Evolutionary conservation across 2,113 vertebrate genomes (phyloP).

Genomic region (Noctilio leporinus): DNA sequence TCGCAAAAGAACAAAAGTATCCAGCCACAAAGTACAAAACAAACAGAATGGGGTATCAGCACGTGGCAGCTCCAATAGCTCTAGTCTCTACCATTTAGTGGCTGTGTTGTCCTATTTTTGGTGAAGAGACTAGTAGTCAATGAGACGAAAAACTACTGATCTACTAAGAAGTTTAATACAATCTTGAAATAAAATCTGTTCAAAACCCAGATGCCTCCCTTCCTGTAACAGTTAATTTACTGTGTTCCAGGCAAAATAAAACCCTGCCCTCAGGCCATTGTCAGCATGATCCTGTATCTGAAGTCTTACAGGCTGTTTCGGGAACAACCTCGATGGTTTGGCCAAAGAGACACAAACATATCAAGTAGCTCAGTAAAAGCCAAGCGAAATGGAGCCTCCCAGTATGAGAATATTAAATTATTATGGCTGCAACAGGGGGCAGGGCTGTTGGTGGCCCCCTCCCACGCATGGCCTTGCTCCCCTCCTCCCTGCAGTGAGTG

Average conservation of each 20-base stretch:
- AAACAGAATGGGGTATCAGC: not conserved
- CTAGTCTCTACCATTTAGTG: not conserved
- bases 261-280: slow-evolving; percentile 76
- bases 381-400: slow-evolving; percentile 63
- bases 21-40: slow-evolving; percentile 20
- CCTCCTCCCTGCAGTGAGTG: slow-evolving; percentile 68
- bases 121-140: slow-evolving; percentile 40
- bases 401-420: slow-evolving; percentile 77
- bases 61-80: slow-evolving; percentile 27
- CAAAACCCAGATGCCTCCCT: slow-evolving; percentile 58
- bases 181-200: slow-evolving; percentile 70
- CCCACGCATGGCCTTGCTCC: slow-evolving; percentile 54
- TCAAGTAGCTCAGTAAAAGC: not conserved
- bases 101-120: slow-evolving; percentile 19
- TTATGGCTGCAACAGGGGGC: slow-evolving; percentile 70
- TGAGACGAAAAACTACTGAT: slow-evolving; percentile 54
- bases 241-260: slow-evolving; percentile 70
- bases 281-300: slow-evolving; percentile 77
- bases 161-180: slow-evolving; percentile 59
- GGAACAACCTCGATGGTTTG: slow-evolving; percentile 68
- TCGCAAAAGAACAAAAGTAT: not conserved
- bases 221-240: slow-evolving; percentile 70
- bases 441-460: slow-evolving; percentile 63
- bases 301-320: slow-evolving; percentile 73
- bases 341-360: slow-evolving; percentile 66